These are phyloP conservation scores for Sebastes diaconus DNA, from an alignment of 2,797 vertebrate species.

Conservation along the genomic window DNA sequence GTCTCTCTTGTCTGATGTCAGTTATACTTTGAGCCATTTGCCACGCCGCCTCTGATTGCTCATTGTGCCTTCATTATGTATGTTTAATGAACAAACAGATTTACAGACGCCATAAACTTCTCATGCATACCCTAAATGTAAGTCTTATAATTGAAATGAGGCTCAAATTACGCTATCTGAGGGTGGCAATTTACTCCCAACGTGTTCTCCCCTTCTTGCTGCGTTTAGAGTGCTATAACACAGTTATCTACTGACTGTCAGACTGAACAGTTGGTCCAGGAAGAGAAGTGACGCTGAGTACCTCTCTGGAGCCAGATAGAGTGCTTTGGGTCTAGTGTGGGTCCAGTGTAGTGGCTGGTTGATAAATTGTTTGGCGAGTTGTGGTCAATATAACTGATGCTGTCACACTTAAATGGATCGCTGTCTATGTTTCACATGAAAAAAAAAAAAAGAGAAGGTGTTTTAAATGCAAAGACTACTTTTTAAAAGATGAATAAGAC, in stretches of 20 bases:
- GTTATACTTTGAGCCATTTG: conserved; percentile 31
- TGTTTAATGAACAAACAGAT: conserved; percentile 64
- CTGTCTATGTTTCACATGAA: conserved; percentile 2
- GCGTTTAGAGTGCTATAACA: conserved; percentile 15
- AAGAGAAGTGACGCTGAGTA: conserved; percentile 49
- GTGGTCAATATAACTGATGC: conserved; percentile 38
- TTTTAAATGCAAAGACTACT: conserved; percentile 34
- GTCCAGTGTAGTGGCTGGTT: conserved; percentile 5
- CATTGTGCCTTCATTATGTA: conserved; percentile 50
- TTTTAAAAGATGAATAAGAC: conserved; percentile 29
- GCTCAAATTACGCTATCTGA: conserved; percentile 31
- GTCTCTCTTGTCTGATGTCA: conserved; percentile 36
- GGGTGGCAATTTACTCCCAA: conserved; percentile 32
- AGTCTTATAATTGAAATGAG: conserved; percentile 53
- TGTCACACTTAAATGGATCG: conserved; percentile 26
- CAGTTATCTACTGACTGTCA: conserved; percentile 50
- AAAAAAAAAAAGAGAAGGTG: not conserved
- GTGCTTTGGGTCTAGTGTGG: conserved; percentile 9
- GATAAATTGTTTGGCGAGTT: conserved; percentile 43
- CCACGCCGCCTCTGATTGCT: conserved; percentile 26
- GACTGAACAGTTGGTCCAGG: conserved; percentile 34
- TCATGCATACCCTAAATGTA: conserved; percentile 36
- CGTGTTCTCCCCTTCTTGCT: conserved; percentile 4
- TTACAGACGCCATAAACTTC: conserved; percentile 51
- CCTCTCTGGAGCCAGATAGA: conserved; percentile 35